Base-by-base conservation (phyloP, 2,797 vertebrate genomes). In the Mormyrops boulengeri region DNA sequence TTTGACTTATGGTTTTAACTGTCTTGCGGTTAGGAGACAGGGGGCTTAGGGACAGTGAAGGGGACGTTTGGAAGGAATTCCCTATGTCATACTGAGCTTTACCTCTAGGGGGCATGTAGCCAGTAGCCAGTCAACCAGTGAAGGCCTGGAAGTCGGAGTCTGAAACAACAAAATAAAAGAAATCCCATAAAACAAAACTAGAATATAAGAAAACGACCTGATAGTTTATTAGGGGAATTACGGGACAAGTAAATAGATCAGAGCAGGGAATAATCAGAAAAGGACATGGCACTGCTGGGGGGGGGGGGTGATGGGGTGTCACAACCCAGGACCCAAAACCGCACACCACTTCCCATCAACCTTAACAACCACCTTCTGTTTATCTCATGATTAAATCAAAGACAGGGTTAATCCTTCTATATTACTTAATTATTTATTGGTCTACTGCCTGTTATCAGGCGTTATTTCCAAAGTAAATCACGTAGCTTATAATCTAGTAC, bases 61-160 rank as follows among this genome's bases (percentile, higher is more conserved):
- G 85, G 84, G 84, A 82, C 0, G 3, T 52, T 66, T 66, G 26
- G 26, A 14, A 73, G 2, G 86, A 62, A 62, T 49, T 41, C 80
- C 73, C 19, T 53, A 90, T 92, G 44, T 92, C 88, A 93, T 85
- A 91, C 90, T 91, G 90, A 88, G 89, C 91, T 93, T 96, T 96
- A 97, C 95, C 96, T 96, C 93, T 50, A 89, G 89, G 91, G 89
- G 26, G 92, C 92, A 93, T 93, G 66, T 73, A 73, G 66, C 66
- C 66, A 91, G 82, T 90, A 93, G 94, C 89, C 95, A 94, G 92
- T 95, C 95, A 93, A 94, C 96, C 96, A 90, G 95, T 95, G 95
- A 95, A 96, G 93, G 96, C 96, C 94, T 96, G 92, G 95, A 97
- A 96, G 95, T 97, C 96, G 93, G 96, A 96, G 92, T 97, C 96